Evolutionary conservation across 2,888 invertebrate genomes (phyloP).

Genomic region (Cerastis rubricosa): DNA sequence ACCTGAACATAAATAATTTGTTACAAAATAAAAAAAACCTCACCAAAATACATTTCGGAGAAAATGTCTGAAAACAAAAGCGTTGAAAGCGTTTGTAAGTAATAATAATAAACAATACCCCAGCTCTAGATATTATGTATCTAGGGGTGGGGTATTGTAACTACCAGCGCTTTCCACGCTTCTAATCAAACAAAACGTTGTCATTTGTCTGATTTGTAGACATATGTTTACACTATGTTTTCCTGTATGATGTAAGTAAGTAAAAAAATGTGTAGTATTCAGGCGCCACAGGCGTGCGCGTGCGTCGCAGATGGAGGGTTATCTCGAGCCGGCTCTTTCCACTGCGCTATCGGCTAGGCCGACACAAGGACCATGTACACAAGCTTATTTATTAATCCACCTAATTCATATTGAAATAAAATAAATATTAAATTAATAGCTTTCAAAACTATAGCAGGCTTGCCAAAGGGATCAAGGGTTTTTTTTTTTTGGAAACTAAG

Average conservation of each 20-base stretch:
- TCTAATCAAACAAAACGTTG: neutral
- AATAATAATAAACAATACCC: no score
- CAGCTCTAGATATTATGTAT: no score
- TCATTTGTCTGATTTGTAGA: slow-evolving; percentile 12
- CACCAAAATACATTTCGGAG: neutral
- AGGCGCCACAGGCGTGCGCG: slow-evolving; percentile 56
- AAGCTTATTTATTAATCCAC: slow-evolving; percentile 25
- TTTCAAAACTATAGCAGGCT: neutral
- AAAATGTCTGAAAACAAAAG: neutral
- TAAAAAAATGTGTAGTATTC: slow-evolving; percentile 50
- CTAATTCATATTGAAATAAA: neutral
- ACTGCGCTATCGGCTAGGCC: slow-evolving; percentile 57
- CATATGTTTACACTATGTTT: slow-evolving; percentile 31
- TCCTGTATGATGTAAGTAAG: slow-evolving; percentile 47
- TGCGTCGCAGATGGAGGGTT: slow-evolving; percentile 64
- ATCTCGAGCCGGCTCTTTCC: slow-evolving; percentile 71
- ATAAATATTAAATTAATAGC: neutral
- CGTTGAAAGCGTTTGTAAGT: neutral
- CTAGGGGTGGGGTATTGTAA: neutral
- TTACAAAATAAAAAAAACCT: neutral
- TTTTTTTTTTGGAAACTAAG: neutral
- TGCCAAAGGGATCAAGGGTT: neutral
- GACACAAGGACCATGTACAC: slow-evolving; percentile 50
- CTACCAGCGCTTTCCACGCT: neutral
- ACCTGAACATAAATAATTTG: neutral